phyloP scores from a whole-genome alignment of 2,113 vertebrate genomes.

The Elgaria multicarinata region DNA sequence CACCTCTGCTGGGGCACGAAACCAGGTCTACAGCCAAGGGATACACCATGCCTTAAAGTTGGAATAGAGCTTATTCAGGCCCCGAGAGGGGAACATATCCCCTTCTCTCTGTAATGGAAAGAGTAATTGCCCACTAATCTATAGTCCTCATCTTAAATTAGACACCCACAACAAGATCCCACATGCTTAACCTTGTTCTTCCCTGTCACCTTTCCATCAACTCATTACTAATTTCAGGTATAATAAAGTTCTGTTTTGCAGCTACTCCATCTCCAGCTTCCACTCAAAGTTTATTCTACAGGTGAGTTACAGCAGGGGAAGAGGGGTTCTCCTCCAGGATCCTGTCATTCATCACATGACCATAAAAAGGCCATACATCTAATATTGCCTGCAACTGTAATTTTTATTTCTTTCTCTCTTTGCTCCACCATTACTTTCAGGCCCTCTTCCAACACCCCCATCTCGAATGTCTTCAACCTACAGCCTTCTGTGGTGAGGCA shows the following conservation, averaged over 20 bases:
- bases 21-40: not conserved
- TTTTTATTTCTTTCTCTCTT: slow-evolving; percentile 15
- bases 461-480: slow-evolving; percentile 45
- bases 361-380: not conserved
- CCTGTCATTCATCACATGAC: not conserved
- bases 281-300: slow-evolving; percentile 54
- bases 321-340: not conserved
- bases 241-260: slow-evolving; percentile 44
- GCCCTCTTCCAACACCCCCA: slow-evolving; percentile 39
- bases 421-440: slow-evolving; percentile 40
- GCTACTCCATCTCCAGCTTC: slow-evolving; percentile 72
- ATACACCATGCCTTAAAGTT: no score
- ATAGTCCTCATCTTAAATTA: not conserved
- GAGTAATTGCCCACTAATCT: not conserved
- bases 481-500: not conserved
- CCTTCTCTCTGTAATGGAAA: not conserved
- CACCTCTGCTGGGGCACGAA: not conserved
- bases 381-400: not conserved
- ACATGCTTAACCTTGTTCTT: not conserved
- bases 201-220: not conserved
- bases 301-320: slow-evolving; percentile 48
- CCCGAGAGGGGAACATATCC: not conserved
- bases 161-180: not conserved
- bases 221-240: not conserved
- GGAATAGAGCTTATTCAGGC: not conserved